Base-by-base conservation (phyloP, 1,140 invertebrate species). In the Meloidogyne exigua region DNA sequence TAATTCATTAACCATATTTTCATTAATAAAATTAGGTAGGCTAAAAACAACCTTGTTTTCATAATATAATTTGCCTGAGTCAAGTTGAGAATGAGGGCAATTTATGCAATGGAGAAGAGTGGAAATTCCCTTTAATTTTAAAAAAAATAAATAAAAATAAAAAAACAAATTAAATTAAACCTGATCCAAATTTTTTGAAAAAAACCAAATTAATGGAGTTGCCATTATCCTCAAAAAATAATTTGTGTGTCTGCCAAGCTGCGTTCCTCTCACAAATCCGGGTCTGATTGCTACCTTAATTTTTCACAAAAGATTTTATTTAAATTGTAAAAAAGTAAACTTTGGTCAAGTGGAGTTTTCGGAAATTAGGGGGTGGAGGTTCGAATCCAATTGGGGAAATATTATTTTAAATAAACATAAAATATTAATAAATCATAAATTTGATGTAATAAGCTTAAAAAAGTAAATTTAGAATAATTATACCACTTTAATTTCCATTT, bases 191-290 rank as follows among this genome's bases (percentile, higher is more conserved):
- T 79, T 80, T 63, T 82, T 81, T 10, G 79, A 32, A 32, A 80
- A 4, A 28, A 68, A 15, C 76, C 76, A 80, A 72, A 80, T 80
- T 32, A 80, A 68, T 13, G 79, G 79, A 9, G 39, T 66, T 2
- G 79, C 79, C 21, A 82, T 23, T 21, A 28, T 9, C 11, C 79
- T 23, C n/a, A 80, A 67, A 36, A 71, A 36, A n/a, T 13, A 26
- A 62, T 83, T 71, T 18, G 81, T 82, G 28, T 82, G 80, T 42
- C 79, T 78, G 15, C 79, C 80, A 21, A 78, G 72, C 11, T 71
- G 66, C 4, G 80, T 82, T 36, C 80, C 80, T 26, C 80, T 78
- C 18, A 81, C 63, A 39, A 82, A 82, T 36, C 80, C 80, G 2
- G 80, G 80, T 15, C 69, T 71, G 18, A 44, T 28, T 4, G 23